phyloP scores from a whole-genome alignment of 2,888 invertebrate genomes.

The Mythimna pallens region DNA sequence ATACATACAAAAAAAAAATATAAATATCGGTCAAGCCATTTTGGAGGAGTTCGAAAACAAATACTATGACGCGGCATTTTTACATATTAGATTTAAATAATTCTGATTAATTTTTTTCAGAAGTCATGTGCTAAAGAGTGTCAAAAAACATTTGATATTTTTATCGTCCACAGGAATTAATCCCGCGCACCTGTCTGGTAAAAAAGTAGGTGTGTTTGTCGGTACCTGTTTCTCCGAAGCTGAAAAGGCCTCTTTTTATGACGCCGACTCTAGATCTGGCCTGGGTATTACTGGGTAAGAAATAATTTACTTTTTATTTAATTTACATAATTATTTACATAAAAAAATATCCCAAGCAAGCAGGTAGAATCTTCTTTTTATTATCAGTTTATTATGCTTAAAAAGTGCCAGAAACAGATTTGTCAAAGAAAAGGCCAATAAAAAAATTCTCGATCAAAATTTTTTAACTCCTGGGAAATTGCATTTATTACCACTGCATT shows the following conservation, averaged over 20 bases:
- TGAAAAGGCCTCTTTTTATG: slow-evolving; percentile 88
- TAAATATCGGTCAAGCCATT: too few species aligned
- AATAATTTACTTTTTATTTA: not conserved
- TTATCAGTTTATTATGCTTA: too few species aligned
- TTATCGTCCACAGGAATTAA: slow-evolving; percentile 86
- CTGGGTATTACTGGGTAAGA: slow-evolving; percentile 79
- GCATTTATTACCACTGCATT: not conserved
- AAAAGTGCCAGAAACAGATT: not conserved
- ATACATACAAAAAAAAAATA: too few species aligned
- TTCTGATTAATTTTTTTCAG: not conserved
- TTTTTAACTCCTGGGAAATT: not conserved
- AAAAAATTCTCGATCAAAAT: not conserved
- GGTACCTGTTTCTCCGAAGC: slow-evolving; percentile 91
- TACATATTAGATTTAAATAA: too few species aligned
- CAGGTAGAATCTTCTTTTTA: too few species aligned
- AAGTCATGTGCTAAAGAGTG: not conserved
- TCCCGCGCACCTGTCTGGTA: slow-evolving; percentile 90
- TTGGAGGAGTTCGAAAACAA: too few species aligned
- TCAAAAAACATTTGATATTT: slow-evolving; percentile 1
- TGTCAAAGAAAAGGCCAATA: not conserved
- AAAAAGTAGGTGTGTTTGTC: slow-evolving; percentile 86
- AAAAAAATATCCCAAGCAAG: too few species aligned
- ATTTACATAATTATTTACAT: too few species aligned
- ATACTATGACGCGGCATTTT: too few species aligned
- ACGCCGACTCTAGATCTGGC: slow-evolving; percentile 66